Evolutionary conservation across 2,797 vertebrate genomes (phyloP).

Genomic region (Rhinatrema bivittatum): DNA sequence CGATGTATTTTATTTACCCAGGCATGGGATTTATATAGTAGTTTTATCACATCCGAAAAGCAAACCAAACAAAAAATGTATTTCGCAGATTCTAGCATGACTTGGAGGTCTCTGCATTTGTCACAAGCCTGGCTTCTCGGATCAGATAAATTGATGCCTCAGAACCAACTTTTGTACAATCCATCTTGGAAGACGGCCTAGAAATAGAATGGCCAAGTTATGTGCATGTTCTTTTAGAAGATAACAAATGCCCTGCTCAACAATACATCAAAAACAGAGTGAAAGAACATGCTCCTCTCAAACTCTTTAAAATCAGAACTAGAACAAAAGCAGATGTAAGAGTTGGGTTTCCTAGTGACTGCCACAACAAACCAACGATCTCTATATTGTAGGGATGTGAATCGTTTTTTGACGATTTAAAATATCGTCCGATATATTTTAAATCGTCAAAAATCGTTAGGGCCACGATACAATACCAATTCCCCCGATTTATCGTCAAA

Average conservation of each 20-base stretch:
- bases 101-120: slow-evolving; percentile 11
- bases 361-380: not conserved
- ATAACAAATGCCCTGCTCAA: slow-evolving; percentile 29
- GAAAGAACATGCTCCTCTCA: slow-evolving; percentile 1
- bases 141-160: slow-evolving; percentile 26
- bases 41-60: not conserved
- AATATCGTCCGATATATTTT: no score
- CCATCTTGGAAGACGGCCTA: slow-evolving; percentile 16
- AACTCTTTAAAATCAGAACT: slow-evolving; percentile 18
- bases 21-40: not conserved
- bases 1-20: not conserved
- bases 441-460: no score
- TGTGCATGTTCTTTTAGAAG: slow-evolving; percentile 13
- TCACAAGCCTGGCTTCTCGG: slow-evolving; percentile 20
- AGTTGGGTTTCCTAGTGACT: slow-evolving; percentile 7
- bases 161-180: not conserved
- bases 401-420: no score
- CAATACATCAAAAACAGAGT: slow-evolving; percentile 29
- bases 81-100: no score
- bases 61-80: no score
- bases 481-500: no score
- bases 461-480: no score
- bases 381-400: no score
- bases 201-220: slow-evolving; percentile 25
- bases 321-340: slow-evolving; percentile 3